phyloP scores from a whole-genome alignment of 2,888 invertebrate genomes.

The Neocrepidodera transversa region DNA sequence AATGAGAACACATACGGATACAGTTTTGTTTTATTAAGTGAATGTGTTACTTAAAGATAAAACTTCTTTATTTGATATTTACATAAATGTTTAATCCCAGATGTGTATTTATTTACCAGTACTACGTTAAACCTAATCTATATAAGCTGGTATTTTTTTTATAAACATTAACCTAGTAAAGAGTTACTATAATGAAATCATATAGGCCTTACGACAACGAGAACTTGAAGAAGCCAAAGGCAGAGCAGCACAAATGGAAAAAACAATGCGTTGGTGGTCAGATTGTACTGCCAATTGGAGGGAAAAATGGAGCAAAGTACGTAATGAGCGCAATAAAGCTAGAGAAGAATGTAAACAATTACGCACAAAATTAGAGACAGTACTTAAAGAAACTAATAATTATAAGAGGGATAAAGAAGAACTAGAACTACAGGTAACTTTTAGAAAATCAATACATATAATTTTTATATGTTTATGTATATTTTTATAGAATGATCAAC shows the following conservation, averaged over 20 bases:
- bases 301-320: constrained; percentile 94
- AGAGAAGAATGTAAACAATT: constrained; percentile 88
- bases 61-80: too few species aligned
- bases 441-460: too few species aligned
- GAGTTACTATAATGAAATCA: too few species aligned
- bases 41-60: too few species aligned
- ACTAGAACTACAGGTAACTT: constrained; percentile 67
- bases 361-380: constrained; percentile 78
- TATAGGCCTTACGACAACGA: constrained; percentile 69
- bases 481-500: constrained; percentile 68
- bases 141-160: too few species aligned
- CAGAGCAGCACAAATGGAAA: constrained; percentile 97
- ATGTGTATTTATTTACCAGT: too few species aligned
- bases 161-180: too few species aligned
- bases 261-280: constrained; percentile 99
- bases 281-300: constrained; percentile 97
- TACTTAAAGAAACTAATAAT: constrained; percentile 76
- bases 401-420: constrained; percentile 82
- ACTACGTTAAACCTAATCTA: too few species aligned
- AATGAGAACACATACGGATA: background rate
- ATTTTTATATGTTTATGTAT: too few species aligned
- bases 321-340: constrained; percentile 92
- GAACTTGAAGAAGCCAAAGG: constrained; percentile 95
- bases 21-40: background rate
- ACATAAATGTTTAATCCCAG: too few species aligned